Evolutionary conservation across 2,888 invertebrate genomes (phyloP), one percentile per base, ranked within the genome.

Genomic region (Marasmarcha lunaedactyla): DNA sequence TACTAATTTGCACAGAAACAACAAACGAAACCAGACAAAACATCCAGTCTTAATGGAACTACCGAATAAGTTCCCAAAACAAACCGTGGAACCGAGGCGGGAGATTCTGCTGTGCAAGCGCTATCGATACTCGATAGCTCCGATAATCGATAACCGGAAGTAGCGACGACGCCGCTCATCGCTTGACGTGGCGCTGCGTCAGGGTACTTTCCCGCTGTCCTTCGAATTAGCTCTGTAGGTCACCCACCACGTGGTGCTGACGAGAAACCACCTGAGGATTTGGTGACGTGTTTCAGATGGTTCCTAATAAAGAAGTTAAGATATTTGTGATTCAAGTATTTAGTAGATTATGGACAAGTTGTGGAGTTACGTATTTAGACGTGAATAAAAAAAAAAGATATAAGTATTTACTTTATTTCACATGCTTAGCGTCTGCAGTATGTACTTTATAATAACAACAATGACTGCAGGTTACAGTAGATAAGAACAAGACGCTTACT

Each of bases 211-310:
- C 81, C 74, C 77, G 77, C 72, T 81, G 81, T 83, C 81, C 81
- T 83, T 83, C 81, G 81, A 81, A 83, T 83, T 81, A 81, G 81
- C 81, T 81, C 77, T 83, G 79, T 83, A 83, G 81, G 81, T 83
- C 81, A 83, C 81, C 79, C 77, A 76, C 74, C 81, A 79, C 78
- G 79, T 81, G 78, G 6, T n/a, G 10, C n/a, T 63, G 30, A 7
- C 3, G 30, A 30, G n/a, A 3, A 30, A 56, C 53, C 58, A 63
- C 56, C 54, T 60, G 58, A 48, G 42, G 44, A 49, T 55, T 54
- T 55, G 47, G 44, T 45, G 42, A 7, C 20, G 20, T 20, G 20
- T 5, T n/a, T n/a, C n/a, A n/a, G n/a, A n/a, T n/a, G n/a, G n/a
- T n/a, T n/a, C n/a, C n/a, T n/a, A n/a, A n/a, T n/a, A n/a, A n/a